A percentile compares a stretch with the other conserved stretches of the same genome.
These are phyloP conservation scores for Bovichtus variegatus DNA, from an alignment of 2,797 vertebrate species.

Conservation along the genomic window DNA sequence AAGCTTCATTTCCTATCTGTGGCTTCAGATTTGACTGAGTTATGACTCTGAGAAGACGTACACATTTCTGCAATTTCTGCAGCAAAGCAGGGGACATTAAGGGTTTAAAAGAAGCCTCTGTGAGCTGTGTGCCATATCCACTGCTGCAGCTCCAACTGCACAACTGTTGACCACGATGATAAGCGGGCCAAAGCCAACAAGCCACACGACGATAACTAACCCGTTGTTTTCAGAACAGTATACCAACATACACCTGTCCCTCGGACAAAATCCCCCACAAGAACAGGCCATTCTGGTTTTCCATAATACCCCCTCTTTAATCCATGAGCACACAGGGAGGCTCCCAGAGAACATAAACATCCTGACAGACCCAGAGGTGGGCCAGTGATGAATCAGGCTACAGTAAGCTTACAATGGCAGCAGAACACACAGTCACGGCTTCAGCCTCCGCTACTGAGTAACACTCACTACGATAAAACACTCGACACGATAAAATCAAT, in stretches of 20 bases:
- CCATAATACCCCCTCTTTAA: neutral
- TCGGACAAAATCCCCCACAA: neutral
- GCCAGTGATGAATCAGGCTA: neutral
- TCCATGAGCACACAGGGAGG: neutral
- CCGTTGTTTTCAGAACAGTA: neutral
- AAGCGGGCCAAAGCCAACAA: neutral
- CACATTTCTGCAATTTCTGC: too few relatives aligned
- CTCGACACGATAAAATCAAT: neutral
- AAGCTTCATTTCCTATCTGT: too few relatives aligned
- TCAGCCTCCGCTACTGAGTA: neutral
- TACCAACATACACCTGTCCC: neutral
- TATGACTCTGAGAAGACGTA: too few relatives aligned
- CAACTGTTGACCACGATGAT: neutral
- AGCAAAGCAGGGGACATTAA: too few relatives aligned
- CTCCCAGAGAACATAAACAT: conserved; percentile 25
- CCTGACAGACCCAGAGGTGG: neutral
- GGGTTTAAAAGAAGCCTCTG: neutral
- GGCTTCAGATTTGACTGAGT: too few relatives aligned
- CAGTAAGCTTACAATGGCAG: neutral
- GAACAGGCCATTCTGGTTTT: neutral
- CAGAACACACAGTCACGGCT: neutral
- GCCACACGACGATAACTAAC: neutral
- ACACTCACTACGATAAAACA: too few relatives aligned
- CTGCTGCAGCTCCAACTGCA: neutral
- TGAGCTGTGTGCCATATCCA: neutral